Base-by-base conservation (phyloP, 2,113 vertebrate species). In the Thunnus maccoyii region DNA sequence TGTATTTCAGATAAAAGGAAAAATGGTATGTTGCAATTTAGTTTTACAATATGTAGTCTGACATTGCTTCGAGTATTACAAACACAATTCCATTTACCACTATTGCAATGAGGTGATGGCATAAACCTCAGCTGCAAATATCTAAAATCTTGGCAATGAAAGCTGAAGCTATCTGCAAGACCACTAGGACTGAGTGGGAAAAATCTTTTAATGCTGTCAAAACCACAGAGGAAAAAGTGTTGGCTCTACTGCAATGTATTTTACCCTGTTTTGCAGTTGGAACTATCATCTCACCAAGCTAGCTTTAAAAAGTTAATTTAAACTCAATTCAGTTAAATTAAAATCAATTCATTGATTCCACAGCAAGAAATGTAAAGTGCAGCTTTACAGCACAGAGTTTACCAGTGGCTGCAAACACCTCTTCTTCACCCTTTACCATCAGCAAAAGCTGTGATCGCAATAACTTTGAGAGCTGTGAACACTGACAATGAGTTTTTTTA, bases 371-470 rank as follows among this genome's bases (percentile, higher is more conserved):
- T n/a, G 16, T 57, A 4, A 55, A 79, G 36, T 51, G 14, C 36
- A 52, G 56, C 11, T 68, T 55, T 67, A 50, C 4, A 67, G 69
- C 66, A 50, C 4, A 67, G 68, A 27, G 41, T 61, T 76, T 61
- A 65, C 48, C 8, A 60, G 56, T 50, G 30, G 41, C 74, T 72
- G 11, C 8, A 41, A 46, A 52, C 72, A 65, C 36, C 9, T 76
- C 30, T 36, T 64, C 62, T 63, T 69, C 60, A 58, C 25, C 32
- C 74, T 15, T 46, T 52, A 30, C 32, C 15, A 75, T 74, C 36
- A 80, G 52, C 50, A 27, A 62, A 82, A 79, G 58, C 71, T 70
- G 72, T 74, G 64, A 85, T 74, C 56, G 57, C 57, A 48, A 44
- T 2, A 46, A 73, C 57, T 67, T 61, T 8, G 27, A 72, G 66